These are phyloP conservation scores for Tetragonula carbonaria DNA, from an alignment of 2,888 invertebrate species.

Conservation along the genomic window DNA sequence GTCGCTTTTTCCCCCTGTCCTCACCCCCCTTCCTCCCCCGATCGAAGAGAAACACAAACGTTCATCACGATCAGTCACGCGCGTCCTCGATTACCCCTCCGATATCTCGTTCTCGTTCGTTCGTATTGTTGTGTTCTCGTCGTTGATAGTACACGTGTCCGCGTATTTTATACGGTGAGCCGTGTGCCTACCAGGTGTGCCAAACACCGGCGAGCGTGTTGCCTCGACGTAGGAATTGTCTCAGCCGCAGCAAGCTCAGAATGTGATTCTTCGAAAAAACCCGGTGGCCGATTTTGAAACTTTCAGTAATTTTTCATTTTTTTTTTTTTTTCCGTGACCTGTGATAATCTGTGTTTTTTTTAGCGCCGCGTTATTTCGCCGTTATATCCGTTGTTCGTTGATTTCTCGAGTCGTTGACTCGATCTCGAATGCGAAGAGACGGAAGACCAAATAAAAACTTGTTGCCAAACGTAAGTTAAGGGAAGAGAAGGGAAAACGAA, in stretches of 20 bases:
- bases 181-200: conserved; percentile 40
- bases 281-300: not conserved
- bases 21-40: not conserved
- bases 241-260: not conserved
- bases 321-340: not conserved
- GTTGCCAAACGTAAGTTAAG: conserved; percentile 22
- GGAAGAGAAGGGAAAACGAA: not conserved
- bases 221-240: not conserved
- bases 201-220: not conserved
- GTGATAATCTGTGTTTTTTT: not conserved
- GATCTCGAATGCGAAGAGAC: not conserved
- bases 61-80: conserved; percentile 24
- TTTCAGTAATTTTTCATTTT: not conserved
- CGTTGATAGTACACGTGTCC: conserved; percentile 25
- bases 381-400: too few species aligned
- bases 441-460: conserved; percentile 8
- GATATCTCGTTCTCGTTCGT: conserved; percentile 7
- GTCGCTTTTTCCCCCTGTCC: conserved; percentile 23
- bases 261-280: not conserved
- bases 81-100: conserved; percentile 1
- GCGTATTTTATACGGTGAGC: conserved; percentile 51
- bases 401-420: too few species aligned
- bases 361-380: too few species aligned
- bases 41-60: not conserved
- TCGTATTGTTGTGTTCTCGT: conserved; percentile 46